Base-by-base conservation (phyloP, 2,113 vertebrate species). In the Brachirus orientalis region DNA sequence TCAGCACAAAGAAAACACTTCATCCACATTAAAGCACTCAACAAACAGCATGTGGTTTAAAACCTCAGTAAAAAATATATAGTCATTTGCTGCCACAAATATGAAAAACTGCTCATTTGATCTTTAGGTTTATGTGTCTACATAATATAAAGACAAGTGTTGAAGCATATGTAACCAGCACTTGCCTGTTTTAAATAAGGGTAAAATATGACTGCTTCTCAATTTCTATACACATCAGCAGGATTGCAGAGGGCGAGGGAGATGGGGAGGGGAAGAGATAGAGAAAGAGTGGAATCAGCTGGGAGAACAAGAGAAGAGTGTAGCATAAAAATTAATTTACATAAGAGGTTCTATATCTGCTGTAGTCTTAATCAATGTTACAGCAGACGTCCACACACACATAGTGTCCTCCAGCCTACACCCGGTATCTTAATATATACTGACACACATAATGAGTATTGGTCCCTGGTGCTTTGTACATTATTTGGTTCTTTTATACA, bases 311-410 rank as follows among this genome's bases (percentile, higher is more conserved):
- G 66, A 60, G 60, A 22, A 40, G 52, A 51, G 63, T 56, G 61
- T 20, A 63, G 79, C 73, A 67, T 80, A 56, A 73, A 84, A 83
- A 87, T 85, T 77, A 68, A 76, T 81, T 80, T 69, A 70, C 72
- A 70, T 61, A 51, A 63, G 68, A 73, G 40, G 68, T 67, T 75
- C 67, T 66, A 67, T 80, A 75, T 82, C 52, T 70, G 61, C 68
- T 54, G 73, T 67, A 72, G 73, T 61, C 60, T 75, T 72, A 82
- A 85, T 83, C 68, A 73, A 33, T 63, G 58, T 63, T 79, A 58
- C 64, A 72, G 38, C 55, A 18, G 48, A 18, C 40, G 17, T 47
- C 37, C 43, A 50, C 58, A 35, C 58, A 36, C 18, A 50, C 36
- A 28, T 33, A 62, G 1, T 11, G 37, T 43, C 43, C 22, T 13